A percentile compares a stretch with the other conserved stretches of the same genome.
phyloP scores from a whole-genome alignment of 2,797 vertebrate species.

The Orestias chungarensis region DNA sequence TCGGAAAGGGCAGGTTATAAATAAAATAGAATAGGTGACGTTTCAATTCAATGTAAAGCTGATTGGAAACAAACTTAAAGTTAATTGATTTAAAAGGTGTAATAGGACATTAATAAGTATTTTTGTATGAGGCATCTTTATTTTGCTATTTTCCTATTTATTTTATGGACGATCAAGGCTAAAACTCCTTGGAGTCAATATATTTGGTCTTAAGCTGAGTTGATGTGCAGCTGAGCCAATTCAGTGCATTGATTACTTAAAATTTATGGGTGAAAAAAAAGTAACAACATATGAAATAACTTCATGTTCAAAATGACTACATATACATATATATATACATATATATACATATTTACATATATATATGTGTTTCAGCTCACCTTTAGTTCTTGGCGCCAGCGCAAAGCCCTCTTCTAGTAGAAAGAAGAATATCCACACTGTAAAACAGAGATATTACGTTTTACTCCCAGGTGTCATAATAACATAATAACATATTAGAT shows the following conservation, averaged over 20 bases:
- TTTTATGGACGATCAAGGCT: background rate
- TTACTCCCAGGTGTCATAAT: conserved; percentile 30
- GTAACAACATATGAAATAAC: background rate
- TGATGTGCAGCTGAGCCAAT: background rate
- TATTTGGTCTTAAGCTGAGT: background rate
- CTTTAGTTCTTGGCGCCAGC: conserved; percentile 94
- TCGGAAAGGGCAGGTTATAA: background rate
- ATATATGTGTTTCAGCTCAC: conserved; percentile 67
- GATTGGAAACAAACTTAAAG: background rate
- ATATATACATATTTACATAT: background rate
- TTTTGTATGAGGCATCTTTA: background rate
- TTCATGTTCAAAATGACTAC: background rate
- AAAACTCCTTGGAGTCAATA: background rate
- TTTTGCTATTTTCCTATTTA: background rate
- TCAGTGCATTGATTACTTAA: background rate
- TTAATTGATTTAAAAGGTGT: background rate
- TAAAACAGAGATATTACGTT: conserved; percentile 47
- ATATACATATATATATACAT: background rate
- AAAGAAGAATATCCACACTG: conserved; percentile 85
- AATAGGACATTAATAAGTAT: background rate
- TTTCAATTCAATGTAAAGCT: background rate
- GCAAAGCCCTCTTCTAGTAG: conserved; percentile 93
- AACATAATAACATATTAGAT: conserved; percentile 4
- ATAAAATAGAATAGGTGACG: conserved; percentile 16
- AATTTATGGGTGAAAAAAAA: background rate